phyloP scores from a whole-genome alignment of 2,113 vertebrate genomes.

The Nymphicus hollandicus region DNA sequence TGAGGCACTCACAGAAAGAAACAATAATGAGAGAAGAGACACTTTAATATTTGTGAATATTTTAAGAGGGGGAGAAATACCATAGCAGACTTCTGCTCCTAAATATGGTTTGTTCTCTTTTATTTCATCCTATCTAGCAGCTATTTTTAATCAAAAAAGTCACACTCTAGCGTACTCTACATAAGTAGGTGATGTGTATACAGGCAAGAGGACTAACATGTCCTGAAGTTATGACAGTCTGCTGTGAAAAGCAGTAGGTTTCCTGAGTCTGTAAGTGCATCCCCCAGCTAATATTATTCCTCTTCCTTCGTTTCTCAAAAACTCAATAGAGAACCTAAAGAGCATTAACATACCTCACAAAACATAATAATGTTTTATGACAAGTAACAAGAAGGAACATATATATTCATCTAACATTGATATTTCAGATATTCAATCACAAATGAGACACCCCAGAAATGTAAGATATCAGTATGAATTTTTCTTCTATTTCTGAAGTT shows the following conservation, averaged over 20 bases:
- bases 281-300: not conserved
- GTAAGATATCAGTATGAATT: not conserved
- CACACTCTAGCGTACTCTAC: not conserved
- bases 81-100: not conserved
- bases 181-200: not conserved
- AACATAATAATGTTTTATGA: not conserved
- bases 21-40: not conserved
- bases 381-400: not conserved
- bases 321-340: not conserved
- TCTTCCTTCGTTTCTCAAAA: not conserved
- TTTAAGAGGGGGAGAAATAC: not conserved
- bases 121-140: not conserved
- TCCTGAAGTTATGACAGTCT: not conserved
- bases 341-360: not conserved
- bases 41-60: not conserved
- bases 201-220: not conserved
- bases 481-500: not conserved
- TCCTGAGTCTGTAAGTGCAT: not conserved
- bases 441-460: not conserved
- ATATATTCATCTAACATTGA: not conserved
- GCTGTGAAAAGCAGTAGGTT: not conserved
- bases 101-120: not conserved
- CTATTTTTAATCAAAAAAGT: not conserved
- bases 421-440: not conserved
- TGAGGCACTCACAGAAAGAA: not conserved